Percentiles rank a stretch among this genome's conserved stretches.
phyloP scores from a whole-genome alignment of 2,113 vertebrate genomes.

The Parus major region DNA sequence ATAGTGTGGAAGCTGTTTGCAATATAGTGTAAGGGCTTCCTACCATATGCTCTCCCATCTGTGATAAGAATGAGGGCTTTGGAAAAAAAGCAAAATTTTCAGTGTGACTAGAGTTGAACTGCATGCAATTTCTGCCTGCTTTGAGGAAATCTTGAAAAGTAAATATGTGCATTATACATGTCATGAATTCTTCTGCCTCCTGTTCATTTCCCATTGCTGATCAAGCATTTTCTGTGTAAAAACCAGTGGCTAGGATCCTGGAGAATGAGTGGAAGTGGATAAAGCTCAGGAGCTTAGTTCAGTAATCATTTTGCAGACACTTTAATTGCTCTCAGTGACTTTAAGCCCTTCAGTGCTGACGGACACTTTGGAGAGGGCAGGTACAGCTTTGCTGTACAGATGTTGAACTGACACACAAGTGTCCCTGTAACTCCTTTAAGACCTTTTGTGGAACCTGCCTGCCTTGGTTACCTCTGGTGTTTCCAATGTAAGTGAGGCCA shows the following conservation, averaged over 20 bases:
- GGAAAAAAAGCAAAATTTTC: not conserved
- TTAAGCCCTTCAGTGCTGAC: not conserved
- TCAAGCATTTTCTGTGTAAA: not conserved
- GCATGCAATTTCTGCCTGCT: not conserved
- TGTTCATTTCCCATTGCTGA: not conserved
- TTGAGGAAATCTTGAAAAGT: not conserved
- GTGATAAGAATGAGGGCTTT: conserved; percentile 19
- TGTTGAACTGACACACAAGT: not conserved
- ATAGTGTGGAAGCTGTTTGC: conserved; percentile 32
- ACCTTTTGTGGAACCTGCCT: not conserved
- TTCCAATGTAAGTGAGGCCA: not conserved
- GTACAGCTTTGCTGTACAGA: not conserved
- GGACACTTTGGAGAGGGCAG: not conserved
- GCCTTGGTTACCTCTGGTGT: not conserved
- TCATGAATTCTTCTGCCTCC: not conserved
- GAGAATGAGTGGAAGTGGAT: not conserved
- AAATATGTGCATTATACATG: not conserved
- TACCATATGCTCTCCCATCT: conserved; percentile 65
- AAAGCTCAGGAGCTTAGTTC: not conserved
- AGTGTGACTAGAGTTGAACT: not conserved
- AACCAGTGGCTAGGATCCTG: not conserved
- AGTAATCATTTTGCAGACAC: not conserved
- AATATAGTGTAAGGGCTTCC: conserved; percentile 40
- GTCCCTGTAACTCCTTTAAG: not conserved
- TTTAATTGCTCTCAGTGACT: not conserved